A percentile compares a stretch with the other conserved stretches of the same genome.
Evolutionary conservation across 2,888 invertebrate species (phyloP).

Genomic region (Euplexia lucipara): DNA sequence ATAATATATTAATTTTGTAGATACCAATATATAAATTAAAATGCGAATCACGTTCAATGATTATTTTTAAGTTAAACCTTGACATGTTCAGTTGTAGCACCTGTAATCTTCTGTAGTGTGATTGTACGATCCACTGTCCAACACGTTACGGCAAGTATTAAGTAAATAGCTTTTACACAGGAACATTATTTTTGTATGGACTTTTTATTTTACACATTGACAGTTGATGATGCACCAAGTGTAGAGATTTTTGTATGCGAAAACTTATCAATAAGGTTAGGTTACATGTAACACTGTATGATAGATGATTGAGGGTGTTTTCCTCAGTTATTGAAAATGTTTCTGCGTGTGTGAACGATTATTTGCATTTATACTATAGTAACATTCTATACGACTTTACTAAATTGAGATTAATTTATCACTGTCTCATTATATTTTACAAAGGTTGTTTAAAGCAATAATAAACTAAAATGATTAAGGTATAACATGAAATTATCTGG

Average conservation of each 20-base stretch:
- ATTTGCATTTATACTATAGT: slow-evolving; percentile 59
- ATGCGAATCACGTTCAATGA: slow-evolving; percentile 73
- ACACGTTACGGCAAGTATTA: slow-evolving; percentile 73
- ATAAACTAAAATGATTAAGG: slow-evolving; percentile 11
- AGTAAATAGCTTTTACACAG: slow-evolving; percentile 72
- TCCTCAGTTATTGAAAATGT: slow-evolving; percentile 59
- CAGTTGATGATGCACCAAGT: slow-evolving; percentile 78
- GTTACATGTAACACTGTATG: slow-evolving; percentile 66
- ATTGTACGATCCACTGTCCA: slow-evolving; percentile 43
- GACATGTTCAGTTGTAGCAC: slow-evolving; percentile 35
- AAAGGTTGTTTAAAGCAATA: slow-evolving; percentile 17
- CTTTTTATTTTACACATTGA: slow-evolving; percentile 75
- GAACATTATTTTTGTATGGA: slow-evolving; percentile 85
- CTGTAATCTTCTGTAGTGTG: slow-evolving; percentile 21
- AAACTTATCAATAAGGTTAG: slow-evolving; percentile 74
- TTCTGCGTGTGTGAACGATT: slow-evolving; percentile 58
- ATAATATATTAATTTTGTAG: slow-evolving; percentile 69
- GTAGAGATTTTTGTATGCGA: slow-evolving; percentile 79
- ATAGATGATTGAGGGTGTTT: slow-evolving; percentile 73
- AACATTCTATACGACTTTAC: slow-evolving; percentile 38
- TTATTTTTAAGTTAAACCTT: slow-evolving; percentile 57
- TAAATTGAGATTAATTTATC: slow-evolving; percentile 41
- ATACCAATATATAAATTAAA: slow-evolving; percentile 73
- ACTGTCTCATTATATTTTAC: slow-evolving; percentile 11
- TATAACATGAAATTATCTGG: slow-evolving; percentile 27